A percentile compares a stretch with the other conserved stretches of the same genome.
Conservation (phyloP, 2,113 vertebrate species). For the Sorex araneus region DNA sequence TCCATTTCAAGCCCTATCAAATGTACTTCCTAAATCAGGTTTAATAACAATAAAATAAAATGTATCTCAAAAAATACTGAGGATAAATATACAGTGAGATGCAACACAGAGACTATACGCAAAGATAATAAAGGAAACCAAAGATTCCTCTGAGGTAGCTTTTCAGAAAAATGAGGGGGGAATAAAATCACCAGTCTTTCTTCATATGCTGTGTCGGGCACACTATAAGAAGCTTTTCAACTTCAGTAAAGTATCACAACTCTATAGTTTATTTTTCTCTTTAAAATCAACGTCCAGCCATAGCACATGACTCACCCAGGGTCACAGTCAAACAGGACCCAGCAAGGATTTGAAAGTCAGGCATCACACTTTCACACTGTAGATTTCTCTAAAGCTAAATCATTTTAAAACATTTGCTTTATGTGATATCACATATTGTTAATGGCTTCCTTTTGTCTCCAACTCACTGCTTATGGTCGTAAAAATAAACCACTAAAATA, state of each 20-base stretch:
- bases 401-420: conserved; percentile 45
- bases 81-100: conserved; percentile 9
- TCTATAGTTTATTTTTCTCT: neutral
- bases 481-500: conserved; percentile 55
- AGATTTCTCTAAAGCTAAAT: conserved; percentile 37
- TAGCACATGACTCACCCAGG: neutral
- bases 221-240: neutral
- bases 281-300: neutral
- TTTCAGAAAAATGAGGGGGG: neutral
- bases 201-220: neutral
- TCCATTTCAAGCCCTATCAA: neutral
- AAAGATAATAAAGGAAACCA: neutral
- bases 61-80: neutral
- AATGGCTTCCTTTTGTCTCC: conserved; percentile 34
- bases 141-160: neutral
- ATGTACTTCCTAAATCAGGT: neutral
- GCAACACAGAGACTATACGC: neutral
- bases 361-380: neutral
- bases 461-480: conserved; percentile 49
- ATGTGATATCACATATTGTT: neutral
- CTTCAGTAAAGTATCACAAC: neutral
- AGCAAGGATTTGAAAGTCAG: neutral
- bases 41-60: neutral
- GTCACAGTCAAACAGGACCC: neutral
- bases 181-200: neutral